Evolutionary conservation across 2,113 vertebrate genomes (phyloP).

Genomic region (Mesoclemmys tuberculata): DNA sequence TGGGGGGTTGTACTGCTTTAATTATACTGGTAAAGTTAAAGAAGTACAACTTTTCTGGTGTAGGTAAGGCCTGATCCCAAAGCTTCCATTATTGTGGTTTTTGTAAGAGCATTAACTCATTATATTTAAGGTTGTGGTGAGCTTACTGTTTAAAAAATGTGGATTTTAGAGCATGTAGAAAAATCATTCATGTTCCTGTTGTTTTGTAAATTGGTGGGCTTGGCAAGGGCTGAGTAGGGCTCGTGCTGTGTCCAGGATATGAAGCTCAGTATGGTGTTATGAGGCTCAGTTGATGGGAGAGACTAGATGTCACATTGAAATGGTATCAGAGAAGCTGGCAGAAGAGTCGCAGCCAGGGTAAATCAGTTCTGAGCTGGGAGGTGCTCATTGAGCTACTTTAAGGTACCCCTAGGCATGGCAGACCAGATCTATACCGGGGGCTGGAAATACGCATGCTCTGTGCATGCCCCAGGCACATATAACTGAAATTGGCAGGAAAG

Average conservation of each 20-base stretch:
- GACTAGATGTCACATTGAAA: neutral
- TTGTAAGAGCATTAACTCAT: neutral
- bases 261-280: neutral
- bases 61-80: neutral
- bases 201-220: neutral
- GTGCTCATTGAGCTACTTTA: too few species aligned
- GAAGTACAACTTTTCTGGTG: neutral
- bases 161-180: neutral
- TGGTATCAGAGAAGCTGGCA: neutral
- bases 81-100: fast-evolving
- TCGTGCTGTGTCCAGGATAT: neutral
- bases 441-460: too few species aligned
- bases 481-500: too few species aligned
- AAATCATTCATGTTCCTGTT: neutral
- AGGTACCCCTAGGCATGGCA: too few species aligned
- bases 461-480: too few species aligned
- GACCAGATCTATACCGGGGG: too few species aligned
- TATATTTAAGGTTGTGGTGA: neutral
- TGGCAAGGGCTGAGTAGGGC: fast-evolving
- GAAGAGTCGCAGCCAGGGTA: too few species aligned
- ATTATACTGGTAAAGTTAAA: neutral
- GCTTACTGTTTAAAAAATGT: neutral
- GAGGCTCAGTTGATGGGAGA: neutral
- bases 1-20: neutral
- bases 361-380: too few species aligned